Evolutionary conservation across 2,797 vertebrate species (phyloP).

Genomic region (Karalla daura): DNA sequence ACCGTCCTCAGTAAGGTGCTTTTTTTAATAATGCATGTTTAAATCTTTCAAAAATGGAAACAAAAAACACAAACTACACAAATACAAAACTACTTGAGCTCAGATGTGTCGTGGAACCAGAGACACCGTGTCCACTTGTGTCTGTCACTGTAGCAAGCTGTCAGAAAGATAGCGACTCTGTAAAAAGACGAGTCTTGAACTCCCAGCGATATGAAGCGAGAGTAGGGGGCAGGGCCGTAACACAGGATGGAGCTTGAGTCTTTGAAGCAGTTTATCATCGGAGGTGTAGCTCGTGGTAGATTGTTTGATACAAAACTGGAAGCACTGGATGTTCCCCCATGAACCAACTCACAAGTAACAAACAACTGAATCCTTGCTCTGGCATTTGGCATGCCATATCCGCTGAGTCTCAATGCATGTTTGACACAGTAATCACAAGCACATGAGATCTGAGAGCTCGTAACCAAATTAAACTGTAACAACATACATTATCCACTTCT

Average conservation of each 20-base stretch:
- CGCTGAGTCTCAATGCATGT: not conserved
- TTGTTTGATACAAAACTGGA: not conserved
- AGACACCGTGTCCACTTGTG: slow-evolving; percentile 61
- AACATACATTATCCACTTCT: not conserved
- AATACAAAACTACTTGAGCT: slow-evolving; percentile 3
- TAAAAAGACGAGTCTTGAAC: slow-evolving; percentile 59
- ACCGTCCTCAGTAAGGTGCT: too few species aligned
- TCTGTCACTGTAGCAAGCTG: slow-evolving; percentile 63
- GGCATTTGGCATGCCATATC: not conserved
- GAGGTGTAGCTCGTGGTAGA: not conserved
- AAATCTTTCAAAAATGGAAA: too few species aligned
- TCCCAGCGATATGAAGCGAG: slow-evolving; percentile 39
- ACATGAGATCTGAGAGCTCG: not conserved
- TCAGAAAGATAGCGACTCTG: slow-evolving; percentile 64
- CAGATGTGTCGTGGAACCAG: slow-evolving; percentile 10
- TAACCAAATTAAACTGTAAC: not conserved
- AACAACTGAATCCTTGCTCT: slow-evolving; percentile 8
- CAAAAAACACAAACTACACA: not conserved
- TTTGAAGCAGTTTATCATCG: not conserved
- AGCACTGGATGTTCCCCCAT: slow-evolving; percentile 11
- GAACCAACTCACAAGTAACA: not conserved
- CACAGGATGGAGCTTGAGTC: not conserved
- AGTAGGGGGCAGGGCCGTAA: not conserved
- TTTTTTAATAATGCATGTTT: too few species aligned
- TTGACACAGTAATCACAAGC: not conserved